Percentiles rank a stretch among this genome's conserved stretches.
Evolutionary conservation across 2,888 invertebrate genomes (phyloP).

Genomic region (Unio pictorum): DNA sequence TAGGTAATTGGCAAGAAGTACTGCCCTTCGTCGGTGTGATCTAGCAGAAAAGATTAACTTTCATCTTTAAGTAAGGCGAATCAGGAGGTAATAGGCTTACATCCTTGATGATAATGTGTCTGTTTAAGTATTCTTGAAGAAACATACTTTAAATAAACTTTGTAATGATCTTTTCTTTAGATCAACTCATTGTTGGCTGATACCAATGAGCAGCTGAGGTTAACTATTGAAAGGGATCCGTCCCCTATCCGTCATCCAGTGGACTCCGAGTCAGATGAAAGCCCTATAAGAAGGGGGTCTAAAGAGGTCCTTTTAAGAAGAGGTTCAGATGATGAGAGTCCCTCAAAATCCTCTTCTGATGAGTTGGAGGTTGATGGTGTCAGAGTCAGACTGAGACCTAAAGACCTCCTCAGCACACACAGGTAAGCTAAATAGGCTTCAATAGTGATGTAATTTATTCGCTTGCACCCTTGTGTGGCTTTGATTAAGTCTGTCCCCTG

Average conservation of each 20-base stretch:
- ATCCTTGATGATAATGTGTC: background rate
- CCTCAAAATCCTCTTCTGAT: conserved; percentile 11
- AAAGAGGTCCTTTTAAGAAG: conserved; percentile 7
- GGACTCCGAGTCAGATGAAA: conserved; percentile 53
- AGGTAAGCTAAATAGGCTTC: conserved; percentile 11
- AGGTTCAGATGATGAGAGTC: conserved; percentile 18
- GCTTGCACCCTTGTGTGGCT: too few relatives aligned
- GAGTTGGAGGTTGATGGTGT: conserved; percentile 43
- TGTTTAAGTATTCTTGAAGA: background rate
- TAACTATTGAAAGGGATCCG: conserved; percentile 92
- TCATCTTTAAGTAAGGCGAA: too few relatives aligned
- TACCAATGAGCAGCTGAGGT: conserved; percentile 72
- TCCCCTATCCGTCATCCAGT: conserved; percentile 75
- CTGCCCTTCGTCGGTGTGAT: too few relatives aligned
- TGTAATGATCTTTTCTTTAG: conserved; percentile 23
- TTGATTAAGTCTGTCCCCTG: too few relatives aligned
- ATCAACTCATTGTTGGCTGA: conserved; percentile 66
- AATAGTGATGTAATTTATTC: too few relatives aligned
- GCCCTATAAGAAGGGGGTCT: conserved; percentile 12
- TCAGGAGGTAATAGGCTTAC: background rate
- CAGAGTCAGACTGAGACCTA: conserved; percentile 49
- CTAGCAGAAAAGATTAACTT: too few relatives aligned
- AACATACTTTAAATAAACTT: background rate
- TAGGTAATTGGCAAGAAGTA: too few relatives aligned
- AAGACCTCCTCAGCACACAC: conserved; percentile 23